A percentile compares a stretch with the other conserved stretches of the same genome.
Conservation (phyloP, 2,113 vertebrate genomes). For the Orycteropus afer region DNA sequence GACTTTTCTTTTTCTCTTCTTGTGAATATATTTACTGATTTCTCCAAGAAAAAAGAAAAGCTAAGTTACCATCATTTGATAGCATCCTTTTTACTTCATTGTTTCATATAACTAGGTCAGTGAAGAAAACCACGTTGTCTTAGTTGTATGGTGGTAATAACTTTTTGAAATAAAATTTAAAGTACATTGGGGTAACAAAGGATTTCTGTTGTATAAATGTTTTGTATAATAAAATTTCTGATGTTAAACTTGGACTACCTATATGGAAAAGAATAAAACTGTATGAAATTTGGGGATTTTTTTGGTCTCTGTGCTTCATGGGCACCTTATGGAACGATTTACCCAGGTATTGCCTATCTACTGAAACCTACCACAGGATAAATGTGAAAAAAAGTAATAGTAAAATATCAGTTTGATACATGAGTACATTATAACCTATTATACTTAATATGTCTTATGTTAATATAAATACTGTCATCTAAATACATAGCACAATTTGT, state of each 20-base stretch:
- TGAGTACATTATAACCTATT: not conserved
- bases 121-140: not conserved
- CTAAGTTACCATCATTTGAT: not conserved
- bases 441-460: not conserved
- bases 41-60: not conserved
- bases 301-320: not conserved
- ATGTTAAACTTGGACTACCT: not conserved
- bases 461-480: not conserved
- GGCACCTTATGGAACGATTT: not conserved
- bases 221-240: not conserved
- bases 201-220: not conserved
- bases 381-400: not conserved
- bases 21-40: not conserved
- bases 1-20: not conserved
- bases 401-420: not conserved
- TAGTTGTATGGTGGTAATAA: not conserved
- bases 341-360: not conserved
- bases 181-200: not conserved
- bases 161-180: conserved; percentile 6
- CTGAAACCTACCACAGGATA: not conserved
- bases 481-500: not conserved
- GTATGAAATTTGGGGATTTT: not conserved
- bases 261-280: not conserved
- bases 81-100: not conserved
- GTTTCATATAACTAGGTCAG: not conserved